Base-by-base conservation (phyloP, 2,797 vertebrate species). In the Phaenicophaeus curvirostris region DNA sequence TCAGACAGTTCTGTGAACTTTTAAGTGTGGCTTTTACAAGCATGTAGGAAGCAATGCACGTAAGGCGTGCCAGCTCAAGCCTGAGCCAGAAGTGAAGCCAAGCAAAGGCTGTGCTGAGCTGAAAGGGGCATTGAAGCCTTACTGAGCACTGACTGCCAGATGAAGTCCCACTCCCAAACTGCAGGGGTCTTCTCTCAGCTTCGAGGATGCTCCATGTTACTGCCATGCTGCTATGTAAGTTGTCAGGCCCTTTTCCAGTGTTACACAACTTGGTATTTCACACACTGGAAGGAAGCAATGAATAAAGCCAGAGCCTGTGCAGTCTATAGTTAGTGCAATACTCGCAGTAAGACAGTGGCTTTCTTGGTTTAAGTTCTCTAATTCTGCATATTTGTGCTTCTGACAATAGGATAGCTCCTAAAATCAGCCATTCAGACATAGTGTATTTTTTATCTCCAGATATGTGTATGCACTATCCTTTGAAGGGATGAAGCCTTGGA, bases 71-170 rank as follows among this genome's bases (percentile, higher is more conserved):
- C 35, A 44, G 21, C 41, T 68, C 30, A 21, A 42, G 30, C 24
- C 21, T 4, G 23, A 54, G 25, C 24, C 2, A 0, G 5, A 19
- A 58, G 4, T 0, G 11, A 28, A 58, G 48, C 51, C 39, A n/a
- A 48, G 48, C 4, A 4, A n/a, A 54, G 55, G 75, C 72, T 23
- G 23, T 4, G 31, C 58, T 16, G 57, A 66, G 39, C 51, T 62
- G 3, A 4, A 48, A 58, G 42, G 9, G 28, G 7, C 1, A 0
- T 0, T 44, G 33, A 31, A 46, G 46, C 23, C 30, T 25, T 27
- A 1, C 41, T 5, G 31, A 63, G 67, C 63, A 18, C n/a, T 6
- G 13, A 18, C 4, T 2, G 37, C 30, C 54, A 63, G 61, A 8
- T 6, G n/a, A 57, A 92, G 31, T 23, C 61, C 46, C 24, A 1